Evolutionary conservation across 1,140 invertebrate genomes (phyloP).

Genomic region (Megathymus violae): DNA sequence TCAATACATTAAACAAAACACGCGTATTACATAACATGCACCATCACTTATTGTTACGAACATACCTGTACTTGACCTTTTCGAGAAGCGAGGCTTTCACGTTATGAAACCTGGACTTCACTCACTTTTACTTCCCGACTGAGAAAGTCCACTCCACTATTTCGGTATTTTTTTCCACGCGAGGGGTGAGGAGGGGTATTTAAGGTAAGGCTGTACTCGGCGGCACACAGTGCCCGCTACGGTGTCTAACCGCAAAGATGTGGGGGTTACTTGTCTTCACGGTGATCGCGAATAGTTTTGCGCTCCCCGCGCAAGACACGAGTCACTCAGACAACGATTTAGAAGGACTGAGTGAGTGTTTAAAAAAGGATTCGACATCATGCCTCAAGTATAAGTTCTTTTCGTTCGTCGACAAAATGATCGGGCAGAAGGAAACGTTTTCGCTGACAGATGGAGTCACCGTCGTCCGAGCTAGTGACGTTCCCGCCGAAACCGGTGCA

Average conservation of each 20-base stretch:
- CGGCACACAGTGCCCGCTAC: slow-evolving; percentile 58
- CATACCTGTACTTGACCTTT: slow-evolving; percentile 60
- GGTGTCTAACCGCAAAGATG: slow-evolving; percentile 55
- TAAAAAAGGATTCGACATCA: slow-evolving; percentile 90
- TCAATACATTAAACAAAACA: neutral
- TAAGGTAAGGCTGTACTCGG: slow-evolving; percentile 51
- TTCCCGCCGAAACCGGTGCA: slow-evolving; percentile 86
- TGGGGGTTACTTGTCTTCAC: slow-evolving; percentile 77
- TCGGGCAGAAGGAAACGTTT: slow-evolving; percentile 90
- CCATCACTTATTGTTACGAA: neutral
- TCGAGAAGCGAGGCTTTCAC: slow-evolving; percentile 65
- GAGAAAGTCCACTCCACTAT: slow-evolving; percentile 70
- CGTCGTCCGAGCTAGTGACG: slow-evolving; percentile 89
- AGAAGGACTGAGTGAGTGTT: slow-evolving; percentile 89
- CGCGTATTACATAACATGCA: neutral
- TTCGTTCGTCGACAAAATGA: slow-evolving; percentile 91
- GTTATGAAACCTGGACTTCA: slow-evolving; percentile 75
- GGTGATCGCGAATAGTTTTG: slow-evolving; percentile 73
- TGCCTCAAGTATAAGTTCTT: slow-evolving; percentile 94
- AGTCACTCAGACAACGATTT: slow-evolving; percentile 89
- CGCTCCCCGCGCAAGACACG: slow-evolving; percentile 88
- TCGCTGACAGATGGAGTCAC: slow-evolving; percentile 91
- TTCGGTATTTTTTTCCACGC: slow-evolving; percentile 61
- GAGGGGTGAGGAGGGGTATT: slow-evolving; percentile 70
- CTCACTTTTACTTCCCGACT: slow-evolving; percentile 77